Evolutionary conservation across 2,113 vertebrate genomes (phyloP).

Genomic region (Xenopus laevis): DNA sequence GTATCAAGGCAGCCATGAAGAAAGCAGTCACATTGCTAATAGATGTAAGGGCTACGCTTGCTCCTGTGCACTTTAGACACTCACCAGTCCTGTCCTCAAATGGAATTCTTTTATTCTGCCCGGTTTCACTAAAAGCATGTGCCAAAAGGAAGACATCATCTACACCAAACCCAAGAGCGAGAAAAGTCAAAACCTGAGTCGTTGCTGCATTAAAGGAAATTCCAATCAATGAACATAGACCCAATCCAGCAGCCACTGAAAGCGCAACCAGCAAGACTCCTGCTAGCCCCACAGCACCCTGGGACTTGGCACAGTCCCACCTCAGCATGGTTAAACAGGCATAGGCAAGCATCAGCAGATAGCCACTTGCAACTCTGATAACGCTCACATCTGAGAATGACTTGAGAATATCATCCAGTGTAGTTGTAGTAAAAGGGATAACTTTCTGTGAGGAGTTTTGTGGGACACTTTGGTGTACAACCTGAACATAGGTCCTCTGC

Average conservation of each 20-base stretch:
- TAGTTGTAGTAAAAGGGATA: conserved; percentile 92
- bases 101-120: conserved; percentile 97
- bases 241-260: conserved; percentile 95
- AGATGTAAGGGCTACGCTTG: conserved; percentile 93
- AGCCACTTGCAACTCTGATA: conserved; percentile 94
- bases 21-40: conserved; percentile 98
- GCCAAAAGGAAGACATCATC: conserved; percentile 96
- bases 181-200: conserved; percentile 98
- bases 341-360: conserved; percentile 95
- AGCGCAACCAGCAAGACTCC: conserved; percentile 94
- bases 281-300: conserved; percentile 95
- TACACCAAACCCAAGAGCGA: conserved; percentile 96
- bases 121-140: conserved; percentile 95
- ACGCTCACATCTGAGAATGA: conserved; percentile 95
- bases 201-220: conserved; percentile 98
- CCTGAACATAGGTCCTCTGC: conserved; percentile 96
- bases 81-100: conserved; percentile 98
- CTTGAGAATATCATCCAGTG: conserved; percentile 93
- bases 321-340: conserved; percentile 97
- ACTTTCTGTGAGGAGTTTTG: conserved; percentile 95
- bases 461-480: conserved; percentile 88
- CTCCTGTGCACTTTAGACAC: conserved; percentile 93
- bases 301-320: conserved; percentile 97
- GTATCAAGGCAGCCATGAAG: conserved; percentile 97
- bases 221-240: conserved; percentile 94